phyloP scores from a whole-genome alignment of 2,888 invertebrate genomes.

The Mechanitis mazaeus region DNA sequence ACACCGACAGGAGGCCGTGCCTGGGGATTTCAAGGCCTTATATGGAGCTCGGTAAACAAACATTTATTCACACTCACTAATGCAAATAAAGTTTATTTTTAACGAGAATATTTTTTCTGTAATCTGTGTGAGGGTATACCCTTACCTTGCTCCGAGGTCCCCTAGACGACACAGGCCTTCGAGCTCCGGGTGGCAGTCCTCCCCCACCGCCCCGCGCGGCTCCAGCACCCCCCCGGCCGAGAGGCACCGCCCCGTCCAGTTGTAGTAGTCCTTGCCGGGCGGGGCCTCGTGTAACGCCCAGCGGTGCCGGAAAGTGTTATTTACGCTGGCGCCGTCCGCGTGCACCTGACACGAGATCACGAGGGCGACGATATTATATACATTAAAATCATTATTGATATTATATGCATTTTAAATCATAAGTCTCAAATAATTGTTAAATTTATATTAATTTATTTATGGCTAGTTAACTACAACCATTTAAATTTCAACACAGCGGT shows the following conservation, averaged over 20 bases:
- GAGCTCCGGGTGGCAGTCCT: conserved; percentile 74
- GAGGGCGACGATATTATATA: too few relatives aligned
- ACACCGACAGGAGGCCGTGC: conserved; percentile 82
- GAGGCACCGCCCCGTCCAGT: conserved; percentile 90
- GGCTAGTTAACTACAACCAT: too few relatives aligned
- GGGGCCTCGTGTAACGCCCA: conserved; percentile 90
- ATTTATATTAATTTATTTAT: too few relatives aligned
- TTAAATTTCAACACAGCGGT: too few relatives aligned
- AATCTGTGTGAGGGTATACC: too few relatives aligned
- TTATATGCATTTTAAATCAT: too few relatives aligned
- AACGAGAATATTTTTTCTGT: too few relatives aligned
- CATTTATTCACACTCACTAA: too few relatives aligned
- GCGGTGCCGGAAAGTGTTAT: conserved; percentile 84
- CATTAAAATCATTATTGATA: too few relatives aligned
- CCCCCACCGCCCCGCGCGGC: conserved; percentile 83
- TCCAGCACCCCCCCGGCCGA: conserved; percentile 85
- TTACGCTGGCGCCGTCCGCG: conserved; percentile 87
- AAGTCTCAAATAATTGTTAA: too few relatives aligned
- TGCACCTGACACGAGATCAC: conserved; percentile 78
- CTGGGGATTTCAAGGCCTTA: conserved; percentile 42
- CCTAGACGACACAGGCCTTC: conserved; percentile 84
- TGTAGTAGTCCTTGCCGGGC: conserved; percentile 92
- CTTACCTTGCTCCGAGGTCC: conserved; percentile 80
- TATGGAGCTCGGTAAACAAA: too few relatives aligned
- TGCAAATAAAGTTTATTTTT: too few relatives aligned